Evolutionary conservation across 2,113 vertebrate genomes (phyloP).

Genomic region (Psittacula cyanocephala): DNA sequence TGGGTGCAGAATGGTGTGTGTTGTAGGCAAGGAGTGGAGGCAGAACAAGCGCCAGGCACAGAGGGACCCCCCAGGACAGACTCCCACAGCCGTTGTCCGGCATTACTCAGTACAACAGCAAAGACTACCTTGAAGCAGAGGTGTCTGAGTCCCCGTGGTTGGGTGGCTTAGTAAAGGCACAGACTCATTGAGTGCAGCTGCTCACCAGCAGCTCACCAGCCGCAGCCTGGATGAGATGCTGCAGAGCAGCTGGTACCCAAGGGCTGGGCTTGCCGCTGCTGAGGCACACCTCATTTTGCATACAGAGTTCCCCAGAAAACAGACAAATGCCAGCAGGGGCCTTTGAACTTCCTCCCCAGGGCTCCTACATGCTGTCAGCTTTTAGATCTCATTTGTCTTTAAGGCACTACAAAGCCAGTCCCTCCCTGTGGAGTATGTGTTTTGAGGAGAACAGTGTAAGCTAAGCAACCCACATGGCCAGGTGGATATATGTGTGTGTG

Average conservation of each 20-base stretch:
- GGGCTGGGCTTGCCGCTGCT: background rate
- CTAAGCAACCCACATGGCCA: background rate
- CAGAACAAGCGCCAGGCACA: background rate
- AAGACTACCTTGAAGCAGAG: background rate
- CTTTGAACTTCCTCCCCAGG: background rate
- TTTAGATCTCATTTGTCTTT: background rate
- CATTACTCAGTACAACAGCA: background rate
- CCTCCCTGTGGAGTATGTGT: background rate
- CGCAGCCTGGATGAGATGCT: background rate
- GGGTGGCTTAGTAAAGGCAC: background rate
- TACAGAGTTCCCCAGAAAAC: background rate
- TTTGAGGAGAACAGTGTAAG: background rate
- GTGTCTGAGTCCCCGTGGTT: fast-evolving
- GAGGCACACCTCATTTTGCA: background rate
- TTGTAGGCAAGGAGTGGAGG: background rate
- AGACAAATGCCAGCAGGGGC: background rate
- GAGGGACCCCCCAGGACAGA: background rate
- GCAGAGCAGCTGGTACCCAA: background rate
- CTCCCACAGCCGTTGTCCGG: background rate
- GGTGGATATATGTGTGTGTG: background rate
- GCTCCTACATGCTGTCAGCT: background rate
- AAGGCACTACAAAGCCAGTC: background rate
- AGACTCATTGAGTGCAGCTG: background rate
- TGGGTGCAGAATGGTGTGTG: background rate
- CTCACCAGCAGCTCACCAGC: background rate